Evolutionary conservation across 2,888 invertebrate species (phyloP).

Genomic region (Physocephala rufipes): DNA sequence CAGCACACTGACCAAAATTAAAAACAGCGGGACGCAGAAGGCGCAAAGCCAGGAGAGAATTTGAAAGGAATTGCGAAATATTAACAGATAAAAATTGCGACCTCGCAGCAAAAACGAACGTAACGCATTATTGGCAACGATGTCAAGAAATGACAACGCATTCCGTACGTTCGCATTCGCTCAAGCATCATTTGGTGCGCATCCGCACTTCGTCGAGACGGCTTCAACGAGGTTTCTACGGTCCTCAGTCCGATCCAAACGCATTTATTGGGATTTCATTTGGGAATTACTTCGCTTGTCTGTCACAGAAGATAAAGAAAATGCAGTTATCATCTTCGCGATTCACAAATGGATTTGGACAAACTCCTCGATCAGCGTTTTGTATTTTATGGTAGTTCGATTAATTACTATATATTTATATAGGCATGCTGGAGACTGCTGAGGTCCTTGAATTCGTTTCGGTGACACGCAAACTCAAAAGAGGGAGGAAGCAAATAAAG

Average conservation of each 20-base stretch:
- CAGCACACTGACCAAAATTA: not conserved
- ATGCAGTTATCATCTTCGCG: not conserved
- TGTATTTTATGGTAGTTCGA: not conserved
- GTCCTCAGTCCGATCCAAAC: conserved; percentile 3
- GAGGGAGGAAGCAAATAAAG: too few relatives aligned
- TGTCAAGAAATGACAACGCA: conserved; percentile 35
- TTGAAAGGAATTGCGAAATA: conserved; percentile 25
- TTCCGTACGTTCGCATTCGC: conserved; percentile 32
- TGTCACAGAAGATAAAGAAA: conserved; percentile 33
- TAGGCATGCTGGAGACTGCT: too few relatives aligned
- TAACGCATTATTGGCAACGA: conserved; percentile 34
- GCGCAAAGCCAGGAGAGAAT: not conserved
- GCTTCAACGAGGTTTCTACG: conserved; percentile 6
- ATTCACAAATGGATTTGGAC: not conserved
- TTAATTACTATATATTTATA: not conserved
- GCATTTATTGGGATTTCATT: conserved; percentile 32
- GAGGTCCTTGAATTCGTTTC: too few relatives aligned
- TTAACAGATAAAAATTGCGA: conserved; percentile 34
- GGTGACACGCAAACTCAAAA: too few relatives aligned
- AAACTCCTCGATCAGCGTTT: not conserved
- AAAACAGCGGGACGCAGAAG: not conserved
- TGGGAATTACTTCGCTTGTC: conserved; percentile 36
- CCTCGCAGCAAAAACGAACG: conserved; percentile 23
- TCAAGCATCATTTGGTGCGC: conserved; percentile 23
- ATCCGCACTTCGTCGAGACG: not conserved